Evolutionary conservation across 2,797 vertebrate genomes (phyloP), one percentile per base, ranked within the genome.

Genomic region (Menidia menidia): DNA sequence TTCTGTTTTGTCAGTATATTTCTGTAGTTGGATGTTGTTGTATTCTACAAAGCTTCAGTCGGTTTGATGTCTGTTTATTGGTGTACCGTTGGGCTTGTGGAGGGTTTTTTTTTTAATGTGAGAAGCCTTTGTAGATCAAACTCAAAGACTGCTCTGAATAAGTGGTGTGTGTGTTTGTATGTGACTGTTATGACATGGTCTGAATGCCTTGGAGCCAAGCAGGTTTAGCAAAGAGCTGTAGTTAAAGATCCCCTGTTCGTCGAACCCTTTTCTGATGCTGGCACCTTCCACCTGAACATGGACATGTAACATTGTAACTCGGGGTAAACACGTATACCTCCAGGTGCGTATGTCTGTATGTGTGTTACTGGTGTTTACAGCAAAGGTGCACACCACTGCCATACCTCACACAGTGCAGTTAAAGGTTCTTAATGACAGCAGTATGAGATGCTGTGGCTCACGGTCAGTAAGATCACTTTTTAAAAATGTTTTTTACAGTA

Each of bases 121-220:
- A 86, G 89, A 75, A 72, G 84, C 83, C 76, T 88, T 91, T 87
- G 84, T 67, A 67, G 90, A 92, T 88, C 87, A 89, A 90, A 82
- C 79, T 84, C 72, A 3, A 88, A 85, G 86, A 84, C 82, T 60
- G 73, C 75, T 88, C 78, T 82, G 75, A 84, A 68, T 80, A 71
- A 55, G 63, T 56, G 48, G 66, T 54, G 32, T 82, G 55, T 63
- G 19, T 64, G 18, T 61, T 0, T 72, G 55, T 56, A 4, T 78
- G 80, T 75, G 87, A 84, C 79, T 82, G 85, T 85, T 76, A 66
- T 44, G 65, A 83, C 67, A 75, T 11, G 6, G 70, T 68, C 51
- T 78, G 67, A 68, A 75, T 71, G 64, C 14, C 6, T 58, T 33
- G 50, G 64, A 68, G 45, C 74, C 62, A 6, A 15, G 45, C 41